These are phyloP conservation scores for Troides helena DNA, from an alignment of 2,888 invertebrate genomes.

Conservation along the genomic window DNA sequence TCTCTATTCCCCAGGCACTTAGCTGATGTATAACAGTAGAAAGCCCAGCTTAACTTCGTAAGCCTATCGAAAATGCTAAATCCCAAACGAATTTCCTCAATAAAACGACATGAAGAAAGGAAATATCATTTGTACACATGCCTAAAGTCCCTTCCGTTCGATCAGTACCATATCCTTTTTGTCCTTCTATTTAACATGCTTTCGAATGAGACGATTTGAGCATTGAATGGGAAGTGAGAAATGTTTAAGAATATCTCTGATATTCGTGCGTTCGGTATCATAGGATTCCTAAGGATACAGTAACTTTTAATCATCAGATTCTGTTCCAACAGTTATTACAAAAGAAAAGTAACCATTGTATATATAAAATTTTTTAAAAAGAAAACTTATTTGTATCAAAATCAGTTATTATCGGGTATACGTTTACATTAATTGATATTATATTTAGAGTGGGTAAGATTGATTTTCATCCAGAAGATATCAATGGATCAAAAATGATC, in stretches of 20 bases:
- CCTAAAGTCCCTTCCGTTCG: slow-evolving; percentile 39
- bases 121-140: slow-evolving; percentile 56
- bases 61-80: slow-evolving; percentile 7
- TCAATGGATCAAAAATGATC: too few species aligned
- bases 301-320: too few species aligned
- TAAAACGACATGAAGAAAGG: slow-evolving; percentile 39
- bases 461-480: too few species aligned
- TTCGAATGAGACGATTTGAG: background rate
- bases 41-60: slow-evolving; percentile 14
- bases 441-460: too few species aligned
- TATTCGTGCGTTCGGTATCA: too few species aligned
- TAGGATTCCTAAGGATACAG: too few species aligned
- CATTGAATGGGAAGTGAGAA: background rate
- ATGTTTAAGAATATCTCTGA: background rate
- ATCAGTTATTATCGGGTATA: too few species aligned
- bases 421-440: too few species aligned
- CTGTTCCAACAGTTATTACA: too few species aligned
- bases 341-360: too few species aligned
- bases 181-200: background rate
- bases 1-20: slow-evolving; percentile 5
- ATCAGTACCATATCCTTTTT: slow-evolving; percentile 9
- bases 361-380: too few species aligned
- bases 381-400: too few species aligned
- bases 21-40: background rate
- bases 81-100: slow-evolving; percentile 33